Conservation (phyloP, 1,140 invertebrate species). For the Euglossa dilemma region DNA sequence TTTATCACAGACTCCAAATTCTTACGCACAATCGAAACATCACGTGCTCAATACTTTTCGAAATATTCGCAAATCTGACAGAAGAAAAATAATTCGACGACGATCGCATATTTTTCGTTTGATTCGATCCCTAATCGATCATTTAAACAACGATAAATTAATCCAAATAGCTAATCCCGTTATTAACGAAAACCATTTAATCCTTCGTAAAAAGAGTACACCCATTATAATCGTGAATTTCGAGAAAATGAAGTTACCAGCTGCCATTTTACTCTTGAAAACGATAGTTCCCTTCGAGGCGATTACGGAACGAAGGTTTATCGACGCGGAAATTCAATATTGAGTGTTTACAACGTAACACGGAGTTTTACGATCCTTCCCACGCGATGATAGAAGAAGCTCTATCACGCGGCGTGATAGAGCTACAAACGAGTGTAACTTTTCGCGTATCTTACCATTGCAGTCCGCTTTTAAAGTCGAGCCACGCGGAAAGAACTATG, state of each 20-base stretch:
- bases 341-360: not conserved
- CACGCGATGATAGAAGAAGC: not conserved
- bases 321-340: conserved; percentile 5
- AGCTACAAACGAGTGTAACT: not conserved
- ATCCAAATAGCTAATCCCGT: too few relatives aligned
- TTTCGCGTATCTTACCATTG: not conserved
- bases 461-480: not conserved
- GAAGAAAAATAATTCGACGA: too few relatives aligned
- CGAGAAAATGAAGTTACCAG: not conserved
- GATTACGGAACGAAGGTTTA: not conserved
- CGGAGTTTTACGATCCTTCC: not conserved
- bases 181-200: not conserved
- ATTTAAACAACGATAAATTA: too few relatives aligned
- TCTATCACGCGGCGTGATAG: not conserved
- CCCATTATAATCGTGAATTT: not conserved
- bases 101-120: too few relatives aligned
- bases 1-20: too few relatives aligned
- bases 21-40: too few relatives aligned
- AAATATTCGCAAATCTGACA: too few relatives aligned
- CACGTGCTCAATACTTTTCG: too few relatives aligned
- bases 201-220: not conserved
- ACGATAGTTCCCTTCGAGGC: not conserved
- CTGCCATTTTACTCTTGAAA: not conserved
- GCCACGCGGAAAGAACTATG: not conserved
- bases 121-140: too few relatives aligned